phyloP scores from a whole-genome alignment of 2,113 vertebrate genomes.

The Sinocyclocheilus maitianheensis region DNA sequence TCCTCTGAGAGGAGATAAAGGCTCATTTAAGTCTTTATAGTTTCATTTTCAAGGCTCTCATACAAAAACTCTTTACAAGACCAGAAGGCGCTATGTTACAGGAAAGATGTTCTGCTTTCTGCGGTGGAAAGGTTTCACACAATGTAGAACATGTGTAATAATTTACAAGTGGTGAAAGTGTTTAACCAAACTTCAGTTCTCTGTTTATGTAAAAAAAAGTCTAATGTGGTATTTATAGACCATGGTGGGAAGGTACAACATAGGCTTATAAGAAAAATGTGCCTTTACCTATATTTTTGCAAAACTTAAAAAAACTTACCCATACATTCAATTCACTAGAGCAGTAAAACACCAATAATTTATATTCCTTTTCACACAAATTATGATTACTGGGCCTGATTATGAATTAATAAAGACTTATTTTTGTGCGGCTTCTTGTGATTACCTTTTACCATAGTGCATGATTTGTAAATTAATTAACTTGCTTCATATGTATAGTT shows the following conservation, averaged over 20 bases:
- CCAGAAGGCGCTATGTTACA: background rate
- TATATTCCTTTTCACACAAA: background rate
- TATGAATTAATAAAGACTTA: background rate
- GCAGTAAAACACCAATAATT: background rate
- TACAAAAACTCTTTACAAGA: background rate
- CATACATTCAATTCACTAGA: background rate
- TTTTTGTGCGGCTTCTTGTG: background rate
- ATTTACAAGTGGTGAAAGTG: background rate
- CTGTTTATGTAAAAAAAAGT: no score
- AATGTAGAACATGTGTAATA: background rate
- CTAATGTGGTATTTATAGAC: background rate
- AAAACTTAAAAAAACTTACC: background rate
- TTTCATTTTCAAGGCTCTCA: background rate
- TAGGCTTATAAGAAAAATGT: background rate
- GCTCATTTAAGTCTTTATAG: background rate
- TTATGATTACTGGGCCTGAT: background rate
- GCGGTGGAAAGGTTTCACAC: background rate
- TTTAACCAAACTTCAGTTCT: background rate
- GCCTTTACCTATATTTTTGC: background rate
- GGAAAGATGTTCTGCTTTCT: constrained; percentile 13
- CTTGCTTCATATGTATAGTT: background rate
- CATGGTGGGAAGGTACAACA: background rate
- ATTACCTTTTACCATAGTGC: background rate
- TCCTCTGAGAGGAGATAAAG: constrained; percentile 51
- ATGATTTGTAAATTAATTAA: constrained; percentile 1